Evolutionary conservation across 1,140 invertebrate species (phyloP), one percentile per base, ranked within the genome.

Genomic region (Paraescarpia echinospica): DNA sequence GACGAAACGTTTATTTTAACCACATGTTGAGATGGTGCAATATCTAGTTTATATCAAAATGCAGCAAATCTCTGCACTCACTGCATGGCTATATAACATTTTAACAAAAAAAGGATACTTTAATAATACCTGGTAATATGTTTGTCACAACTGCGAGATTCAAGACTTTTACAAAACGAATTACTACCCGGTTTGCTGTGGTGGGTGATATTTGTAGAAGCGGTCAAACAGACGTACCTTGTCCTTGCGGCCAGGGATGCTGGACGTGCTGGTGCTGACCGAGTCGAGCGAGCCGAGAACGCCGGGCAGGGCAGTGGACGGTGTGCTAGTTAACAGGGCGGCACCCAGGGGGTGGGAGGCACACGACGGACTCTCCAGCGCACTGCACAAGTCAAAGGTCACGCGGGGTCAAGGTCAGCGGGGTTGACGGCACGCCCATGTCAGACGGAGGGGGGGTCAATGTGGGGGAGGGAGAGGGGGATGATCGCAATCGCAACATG

Each of bases 211-310:
- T n/a, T n/a, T n/a, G n/a, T n/a, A n/a, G n/a, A n/a, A n/a, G n/a
- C 89, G 89, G 34, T 89, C 34, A 89, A 41, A 12, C 12, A 12
- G 34, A 90, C 34, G 18, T 90, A 90, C 77, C 48, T 92, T 92
- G 35, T 92, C 77, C 77, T 92, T 92, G 48, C 34, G 31, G 33
- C 77, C 77, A 88, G 35, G 48, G 92, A 92, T 22, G 59, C 35
- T 77, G 31, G 92, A 34, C 33, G 88, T 92, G 89, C 92, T 92
- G 12, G 92, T 91, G n/a, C 31, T 92, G 90, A 90, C 34, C 4
- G 90, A 90, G 90, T 90, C 90, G 34, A 90, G 34, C 8, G 90
- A 90, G 90, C 59, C 59, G 27, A 77, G 12, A 4, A 18, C 22
- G 12, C 59, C 59, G 22, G 59, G 59, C 59, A 77, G 59, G 59